A percentile compares a stretch with the other conserved stretches of the same genome.
phyloP scores from a whole-genome alignment of 2,113 vertebrate genomes.

The Hypanus sabinus region DNA sequence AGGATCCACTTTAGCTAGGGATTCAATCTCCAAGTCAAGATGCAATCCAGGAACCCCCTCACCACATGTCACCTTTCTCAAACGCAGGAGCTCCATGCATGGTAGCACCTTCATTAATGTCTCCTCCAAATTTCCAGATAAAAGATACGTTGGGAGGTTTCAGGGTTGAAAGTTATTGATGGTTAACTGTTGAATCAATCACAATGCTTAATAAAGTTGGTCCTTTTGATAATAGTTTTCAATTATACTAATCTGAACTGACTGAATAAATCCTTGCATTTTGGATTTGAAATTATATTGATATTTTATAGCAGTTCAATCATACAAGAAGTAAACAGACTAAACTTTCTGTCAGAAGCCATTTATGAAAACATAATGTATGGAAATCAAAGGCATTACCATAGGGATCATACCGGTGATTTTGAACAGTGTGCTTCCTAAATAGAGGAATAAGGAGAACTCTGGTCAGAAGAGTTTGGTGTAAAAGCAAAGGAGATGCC shows the following conservation, averaged over 20 bases:
- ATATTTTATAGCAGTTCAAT: background rate
- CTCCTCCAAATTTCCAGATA: background rate
- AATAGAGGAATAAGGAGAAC: no score
- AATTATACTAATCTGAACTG: background rate
- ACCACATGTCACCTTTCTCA: background rate
- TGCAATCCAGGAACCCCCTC: background rate
- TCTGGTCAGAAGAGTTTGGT: no score
- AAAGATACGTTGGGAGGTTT: background rate
- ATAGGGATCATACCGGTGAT: no score
- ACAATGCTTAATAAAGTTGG: background rate
- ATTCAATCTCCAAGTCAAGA: background rate
- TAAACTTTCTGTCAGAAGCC: background rate
- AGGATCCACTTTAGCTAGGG: background rate
- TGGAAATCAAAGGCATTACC: background rate
- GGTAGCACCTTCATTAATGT: background rate
- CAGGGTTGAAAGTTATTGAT: background rate
- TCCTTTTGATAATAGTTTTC: background rate
- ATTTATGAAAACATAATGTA: background rate
- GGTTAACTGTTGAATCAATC: background rate
- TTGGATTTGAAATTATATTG: background rate
- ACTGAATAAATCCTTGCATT: background rate
- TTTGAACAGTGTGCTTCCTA: no score
- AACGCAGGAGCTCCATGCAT: background rate
- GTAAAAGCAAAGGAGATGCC: no score
- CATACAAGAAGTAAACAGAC: background rate